Base-by-base conservation (phyloP, 2,888 invertebrate genomes). In the Nomada fabriciana region DNA sequence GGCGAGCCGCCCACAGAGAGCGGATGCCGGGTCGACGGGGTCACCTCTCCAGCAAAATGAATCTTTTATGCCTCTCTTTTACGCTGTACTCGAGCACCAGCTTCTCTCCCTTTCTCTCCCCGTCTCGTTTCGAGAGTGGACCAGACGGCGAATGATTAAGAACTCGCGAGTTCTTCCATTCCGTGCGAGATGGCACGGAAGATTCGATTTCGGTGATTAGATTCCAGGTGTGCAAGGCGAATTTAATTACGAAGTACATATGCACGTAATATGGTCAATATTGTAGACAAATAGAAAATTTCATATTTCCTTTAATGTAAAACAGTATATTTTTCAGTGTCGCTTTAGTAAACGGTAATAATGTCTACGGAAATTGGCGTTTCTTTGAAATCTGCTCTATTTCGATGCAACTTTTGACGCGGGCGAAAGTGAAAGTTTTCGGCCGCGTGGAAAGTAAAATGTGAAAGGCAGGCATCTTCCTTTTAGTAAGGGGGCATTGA, bases 1-100 rank as follows among this genome's bases (percentile, higher is more conserved):
- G 70, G 59, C 15, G 79, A 80, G 76, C 85, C 90, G 87, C 89
- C 89, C 85, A 88, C 89, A 80, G 85, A 80, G 85, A 87, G 85
- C 90, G 90, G 89, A 90, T 89, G 90, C 79, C 82, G 88, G 87
- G 88, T 90, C 89, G 85, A 85, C 88, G 86, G 89, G 91, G 90
- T 90, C 91, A 85, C 85, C 85, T 88, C 83, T 80, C 81, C 79
- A 80, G 75, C 82, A 86, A 87, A 88, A 89, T 86, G 88, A 86
- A 88, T 86, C 89, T 89, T 88, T 89, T 86, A 88, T 88, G 85
- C 79, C 80, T 77, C 78, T 82, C 76, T 73, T 87, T 85, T 85
- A 88, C 79, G 57, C 74, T 76, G 76, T 87, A 73, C 78, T 80
- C 82, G 80, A 70, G 65, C 61, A 64, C 47, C 25, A 13, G 60